phyloP scores from a whole-genome alignment of 1,140 invertebrate genomes.

The Papilio aristodemus region DNA sequence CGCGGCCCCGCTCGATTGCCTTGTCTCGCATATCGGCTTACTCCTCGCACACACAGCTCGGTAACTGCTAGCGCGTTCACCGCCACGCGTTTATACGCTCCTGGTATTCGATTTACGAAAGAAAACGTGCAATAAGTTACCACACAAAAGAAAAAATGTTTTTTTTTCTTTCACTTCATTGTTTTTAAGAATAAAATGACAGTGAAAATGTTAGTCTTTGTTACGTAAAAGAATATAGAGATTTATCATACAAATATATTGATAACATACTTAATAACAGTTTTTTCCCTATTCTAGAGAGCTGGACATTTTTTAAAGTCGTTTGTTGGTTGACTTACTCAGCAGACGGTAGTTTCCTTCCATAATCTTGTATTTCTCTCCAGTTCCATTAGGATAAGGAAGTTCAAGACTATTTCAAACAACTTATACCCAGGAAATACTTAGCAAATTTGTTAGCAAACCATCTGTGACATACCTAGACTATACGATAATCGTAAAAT shows the following conservation, averaged over 20 bases:
- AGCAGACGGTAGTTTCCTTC: not conserved
- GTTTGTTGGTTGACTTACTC: too few relatives aligned
- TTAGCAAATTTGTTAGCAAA: not conserved
- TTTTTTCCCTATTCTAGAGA: too few relatives aligned
- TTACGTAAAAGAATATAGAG: too few relatives aligned
- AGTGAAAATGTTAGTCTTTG: too few relatives aligned
- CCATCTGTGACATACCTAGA: not conserved
- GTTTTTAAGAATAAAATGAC: too few relatives aligned
- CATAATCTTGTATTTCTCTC: not conserved
- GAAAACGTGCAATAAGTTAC: conserved; percentile 68
- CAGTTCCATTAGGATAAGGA: not conserved
- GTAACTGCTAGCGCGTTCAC: conserved; percentile 37
- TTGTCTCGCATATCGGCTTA: conserved; percentile 69
- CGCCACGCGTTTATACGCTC: conserved; percentile 58
- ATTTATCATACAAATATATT: too few relatives aligned
- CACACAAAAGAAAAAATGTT: conserved; percentile 36
- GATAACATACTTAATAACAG: too few relatives aligned
- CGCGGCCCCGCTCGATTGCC: conserved; percentile 61
- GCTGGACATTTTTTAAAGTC: too few relatives aligned
- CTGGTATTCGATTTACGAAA: conserved; percentile 75
- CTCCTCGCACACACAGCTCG: conserved; percentile 58
- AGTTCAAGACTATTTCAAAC: not conserved
- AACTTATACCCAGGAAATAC: not conserved
- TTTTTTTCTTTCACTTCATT: not conserved
- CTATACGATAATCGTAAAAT: conserved; percentile 23